Evolutionary conservation across 2,888 invertebrate genomes (phyloP).

Genomic region (Lasioglossum pauxillum): DNA sequence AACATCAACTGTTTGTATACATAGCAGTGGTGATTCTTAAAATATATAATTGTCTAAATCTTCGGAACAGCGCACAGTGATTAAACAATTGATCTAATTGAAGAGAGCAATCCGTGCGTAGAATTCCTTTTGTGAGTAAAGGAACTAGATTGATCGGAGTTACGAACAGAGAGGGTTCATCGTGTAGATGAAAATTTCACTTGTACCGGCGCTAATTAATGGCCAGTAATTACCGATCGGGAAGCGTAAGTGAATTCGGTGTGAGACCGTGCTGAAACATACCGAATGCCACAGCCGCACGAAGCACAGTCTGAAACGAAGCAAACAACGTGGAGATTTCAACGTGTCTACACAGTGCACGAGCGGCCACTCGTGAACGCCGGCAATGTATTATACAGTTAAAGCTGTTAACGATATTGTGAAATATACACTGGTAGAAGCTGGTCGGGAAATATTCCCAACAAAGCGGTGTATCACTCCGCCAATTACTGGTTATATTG

Average conservation of each 20-base stretch:
- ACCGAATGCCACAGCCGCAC: neutral
- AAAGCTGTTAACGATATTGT: neutral
- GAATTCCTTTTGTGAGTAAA: neutral
- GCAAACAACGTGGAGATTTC: constrained; percentile 4
- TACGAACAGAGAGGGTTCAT: neutral
- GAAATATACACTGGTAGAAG: neutral
- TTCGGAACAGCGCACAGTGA: neutral
- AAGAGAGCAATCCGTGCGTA: neutral
- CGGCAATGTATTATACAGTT: neutral
- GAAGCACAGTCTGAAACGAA: neutral
- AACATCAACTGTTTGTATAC: no score
- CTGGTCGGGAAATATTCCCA: neutral
- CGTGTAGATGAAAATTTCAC: neutral
- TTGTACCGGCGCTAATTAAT: neutral
- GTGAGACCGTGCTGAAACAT: neutral
- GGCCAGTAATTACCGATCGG: neutral
- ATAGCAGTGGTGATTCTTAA: neutral
- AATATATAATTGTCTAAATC: neutral
- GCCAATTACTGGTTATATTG: neutral
- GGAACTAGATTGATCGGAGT: neutral
- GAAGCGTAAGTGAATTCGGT: neutral
- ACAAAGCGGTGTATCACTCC: neutral
- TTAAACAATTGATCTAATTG: neutral
- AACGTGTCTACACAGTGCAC: neutral
- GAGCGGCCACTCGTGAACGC: neutral